Percentiles rank a stretch among this genome's conserved stretches.
Evolutionary conservation across 1,140 invertebrate genomes (phyloP).

Genomic region (Argopecten irradians): DNA sequence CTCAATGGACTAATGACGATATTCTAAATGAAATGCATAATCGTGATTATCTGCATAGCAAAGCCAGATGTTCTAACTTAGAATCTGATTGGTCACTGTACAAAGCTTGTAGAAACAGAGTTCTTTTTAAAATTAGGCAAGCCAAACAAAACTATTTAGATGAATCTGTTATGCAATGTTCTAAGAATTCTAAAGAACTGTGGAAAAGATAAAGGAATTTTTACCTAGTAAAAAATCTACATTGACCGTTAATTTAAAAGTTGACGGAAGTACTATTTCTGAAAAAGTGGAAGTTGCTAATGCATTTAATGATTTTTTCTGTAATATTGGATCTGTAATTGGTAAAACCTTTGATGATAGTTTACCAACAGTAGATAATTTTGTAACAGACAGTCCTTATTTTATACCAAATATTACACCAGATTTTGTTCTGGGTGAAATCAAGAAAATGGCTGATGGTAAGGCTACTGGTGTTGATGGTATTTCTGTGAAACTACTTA

Average conservation of each 20-base stretch:
- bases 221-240: background rate
- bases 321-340: no score
- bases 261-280: no score
- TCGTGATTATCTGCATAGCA: background rate
- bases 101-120: background rate
- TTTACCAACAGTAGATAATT: no score
- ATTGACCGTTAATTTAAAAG: background rate
- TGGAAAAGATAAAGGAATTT: background rate
- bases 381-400: no score
- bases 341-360: no score
- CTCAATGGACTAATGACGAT: constrained; percentile 6
- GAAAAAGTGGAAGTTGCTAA: no score
- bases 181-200: background rate
- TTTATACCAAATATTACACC: no score
- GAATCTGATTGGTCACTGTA: background rate
- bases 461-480: no score
- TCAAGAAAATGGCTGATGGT: no score
- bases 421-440: no score
- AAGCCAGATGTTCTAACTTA: background rate
- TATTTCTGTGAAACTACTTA: no score
- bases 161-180: background rate
- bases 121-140: background rate
- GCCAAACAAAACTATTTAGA: background rate
- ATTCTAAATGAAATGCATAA: background rate
- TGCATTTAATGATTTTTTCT: no score